These are phyloP conservation scores for Lycorma delicatula DNA, from an alignment of 1,140 invertebrate genomes.

Conservation along the genomic window DNA sequence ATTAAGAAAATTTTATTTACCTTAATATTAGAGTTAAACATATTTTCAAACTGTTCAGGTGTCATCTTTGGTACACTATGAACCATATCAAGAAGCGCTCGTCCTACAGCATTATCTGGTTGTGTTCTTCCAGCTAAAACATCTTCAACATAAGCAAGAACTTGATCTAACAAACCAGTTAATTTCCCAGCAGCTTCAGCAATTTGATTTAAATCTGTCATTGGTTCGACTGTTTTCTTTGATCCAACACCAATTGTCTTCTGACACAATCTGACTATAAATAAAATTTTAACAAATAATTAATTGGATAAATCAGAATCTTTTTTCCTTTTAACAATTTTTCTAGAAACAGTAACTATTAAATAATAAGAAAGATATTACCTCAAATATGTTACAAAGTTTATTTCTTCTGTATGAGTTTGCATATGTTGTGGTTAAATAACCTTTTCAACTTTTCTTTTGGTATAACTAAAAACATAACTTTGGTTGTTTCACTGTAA, in stretches of 20 bases:
- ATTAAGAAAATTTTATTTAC: too few relatives aligned
- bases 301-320: too few relatives aligned
- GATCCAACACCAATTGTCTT: slow-evolving; percentile 49
- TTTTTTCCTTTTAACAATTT: too few relatives aligned
- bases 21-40: slow-evolving; percentile 94
- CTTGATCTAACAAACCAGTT: slow-evolving; percentile 64
- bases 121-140: slow-evolving; percentile 57
- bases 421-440: too few relatives aligned
- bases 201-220: slow-evolving; percentile 78
- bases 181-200: slow-evolving; percentile 71
- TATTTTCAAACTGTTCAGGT: slow-evolving; percentile 82
- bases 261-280: slow-evolving; percentile 56
- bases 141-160: slow-evolving; percentile 83
- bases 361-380: too few relatives aligned
- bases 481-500: too few relatives aligned
- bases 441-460: too few relatives aligned
- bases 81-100: slow-evolving; percentile 79
- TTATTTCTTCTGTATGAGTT: too few relatives aligned
- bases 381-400: too few relatives aligned
- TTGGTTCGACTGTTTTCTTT: slow-evolving; percentile 58
- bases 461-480: too few relatives aligned
- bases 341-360: too few relatives aligned
- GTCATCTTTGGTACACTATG: slow-evolving; percentile 85
- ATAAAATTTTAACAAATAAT: slow-evolving; percentile 4
- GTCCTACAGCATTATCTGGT: slow-evolving; percentile 72